phyloP scores from a whole-genome alignment of 53 echinoderm and acorn worm species.

The Patiria pectinifera region DNA sequence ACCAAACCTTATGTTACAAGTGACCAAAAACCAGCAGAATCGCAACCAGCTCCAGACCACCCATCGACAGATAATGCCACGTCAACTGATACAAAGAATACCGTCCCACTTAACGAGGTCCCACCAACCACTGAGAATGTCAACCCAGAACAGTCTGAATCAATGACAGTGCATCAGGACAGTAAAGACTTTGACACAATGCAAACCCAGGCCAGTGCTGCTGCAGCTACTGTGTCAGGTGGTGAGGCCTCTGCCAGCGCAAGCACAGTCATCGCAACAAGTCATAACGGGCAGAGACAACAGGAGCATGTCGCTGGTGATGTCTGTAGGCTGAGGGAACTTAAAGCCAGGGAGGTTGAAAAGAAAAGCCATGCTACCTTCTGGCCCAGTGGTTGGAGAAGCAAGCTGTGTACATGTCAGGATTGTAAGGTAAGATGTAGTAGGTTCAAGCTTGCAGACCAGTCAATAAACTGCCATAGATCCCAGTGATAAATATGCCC shows the following conservation, averaged over 20 bases:
- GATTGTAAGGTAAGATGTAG: conserved; percentile 81
- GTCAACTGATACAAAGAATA: neutral
- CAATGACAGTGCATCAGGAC: conserved; percentile 18
- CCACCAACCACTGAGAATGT: neutral
- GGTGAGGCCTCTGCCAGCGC: neutral
- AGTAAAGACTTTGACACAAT: neutral
- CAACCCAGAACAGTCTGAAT: neutral
- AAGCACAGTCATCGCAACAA: neutral
- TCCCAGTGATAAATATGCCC: no score
- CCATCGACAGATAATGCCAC: neutral
- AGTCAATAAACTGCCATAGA: no score
- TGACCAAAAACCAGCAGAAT: conserved; percentile 8
- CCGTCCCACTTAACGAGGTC: neutral
- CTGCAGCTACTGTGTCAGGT: neutral
- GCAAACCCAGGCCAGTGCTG: neutral
- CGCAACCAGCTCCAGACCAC: neutral
- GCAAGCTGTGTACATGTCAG: conserved; percentile 83
- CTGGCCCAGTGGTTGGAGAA: conserved; percentile 88
- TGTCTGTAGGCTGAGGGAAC: conserved; percentile 71
- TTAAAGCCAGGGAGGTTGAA: conserved; percentile 69
- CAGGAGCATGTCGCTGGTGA: neutral
- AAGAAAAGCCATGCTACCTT: conserved; percentile 76
- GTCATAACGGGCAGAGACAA: neutral
- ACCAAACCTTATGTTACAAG: neutral
- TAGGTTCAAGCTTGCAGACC: no score